phyloP scores from a whole-genome alignment of 92 coral and sea anemone species.

The Umimayanthus chanpuru region DNA sequence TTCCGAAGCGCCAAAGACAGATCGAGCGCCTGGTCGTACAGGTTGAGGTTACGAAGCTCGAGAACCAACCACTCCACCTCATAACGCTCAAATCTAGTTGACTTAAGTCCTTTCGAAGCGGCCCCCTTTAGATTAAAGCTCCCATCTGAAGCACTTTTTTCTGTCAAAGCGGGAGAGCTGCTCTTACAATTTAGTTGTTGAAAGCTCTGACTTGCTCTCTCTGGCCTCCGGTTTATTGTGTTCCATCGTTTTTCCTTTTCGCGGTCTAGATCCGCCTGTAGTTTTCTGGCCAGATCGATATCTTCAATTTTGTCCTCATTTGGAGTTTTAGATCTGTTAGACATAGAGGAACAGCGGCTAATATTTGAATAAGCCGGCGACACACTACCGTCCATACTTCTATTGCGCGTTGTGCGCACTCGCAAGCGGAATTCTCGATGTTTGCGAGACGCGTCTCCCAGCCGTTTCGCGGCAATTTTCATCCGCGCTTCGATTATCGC shows the following conservation, averaged over 20 bases:
- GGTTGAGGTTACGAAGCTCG: slow-evolving; percentile 58
- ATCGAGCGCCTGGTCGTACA: slow-evolving; percentile 61
- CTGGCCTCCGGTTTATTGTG: neutral
- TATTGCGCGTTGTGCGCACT: neutral
- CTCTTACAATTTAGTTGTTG: neutral
- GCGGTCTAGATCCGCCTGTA: slow-evolving; percentile 20
- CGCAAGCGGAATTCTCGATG: neutral
- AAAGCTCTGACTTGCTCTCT: neutral
- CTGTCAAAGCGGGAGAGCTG: neutral
- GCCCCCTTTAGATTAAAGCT: neutral
- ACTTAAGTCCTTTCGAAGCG: neutral
- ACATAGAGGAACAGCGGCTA: neutral
- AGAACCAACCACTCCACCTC: slow-evolving; percentile 58
- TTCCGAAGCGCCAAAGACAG: slow-evolving; percentile 44
- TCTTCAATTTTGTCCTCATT: neutral
- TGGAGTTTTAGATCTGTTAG: neutral
- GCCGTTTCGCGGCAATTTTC: slow-evolving; percentile 36
- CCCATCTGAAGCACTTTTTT: neutral
- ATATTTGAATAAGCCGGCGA: neutral
- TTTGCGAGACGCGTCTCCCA: slow-evolving; percentile 27
- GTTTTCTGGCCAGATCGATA: neutral
- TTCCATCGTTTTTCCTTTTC: neutral
- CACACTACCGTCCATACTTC: neutral
- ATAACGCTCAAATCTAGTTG: slow-evolving; percentile 44
- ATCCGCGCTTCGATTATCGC: slow-evolving; percentile 48